A percentile compares a stretch with the other conserved stretches of the same genome.
These are phyloP conservation scores for Takifugu rubripes DNA, from an alignment of 2,797 vertebrate genomes.

Conservation along the genomic window DNA sequence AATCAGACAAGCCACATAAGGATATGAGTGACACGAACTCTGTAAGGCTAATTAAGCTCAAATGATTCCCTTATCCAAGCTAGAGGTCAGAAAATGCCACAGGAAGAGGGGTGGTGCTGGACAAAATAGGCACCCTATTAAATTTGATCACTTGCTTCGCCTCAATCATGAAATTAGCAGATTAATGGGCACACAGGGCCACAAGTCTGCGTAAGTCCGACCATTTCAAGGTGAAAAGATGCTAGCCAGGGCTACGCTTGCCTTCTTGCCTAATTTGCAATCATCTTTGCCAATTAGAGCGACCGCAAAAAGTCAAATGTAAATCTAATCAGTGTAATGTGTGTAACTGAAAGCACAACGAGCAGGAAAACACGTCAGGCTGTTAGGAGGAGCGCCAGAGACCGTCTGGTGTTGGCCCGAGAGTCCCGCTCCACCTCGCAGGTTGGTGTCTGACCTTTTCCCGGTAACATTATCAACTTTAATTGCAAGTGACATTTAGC, in stretches of 20 bases:
- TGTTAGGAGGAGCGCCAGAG: constrained; percentile 62
- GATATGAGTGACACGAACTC: constrained; percentile 62
- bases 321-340: constrained; percentile 79
- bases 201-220: constrained; percentile 45
- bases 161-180: constrained; percentile 70
- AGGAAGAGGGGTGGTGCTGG: constrained; percentile 41
- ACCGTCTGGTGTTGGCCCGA: constrained; percentile 42
- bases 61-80: constrained; percentile 62
- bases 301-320: constrained; percentile 73
- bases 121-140: constrained; percentile 65
- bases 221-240: constrained; percentile 77
- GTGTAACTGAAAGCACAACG: constrained; percentile 79
- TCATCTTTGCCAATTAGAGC: constrained; percentile 79
- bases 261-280: constrained; percentile 73
- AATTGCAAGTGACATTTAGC: constrained; percentile 82
- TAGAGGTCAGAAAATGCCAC: constrained; percentile 73
- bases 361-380: constrained; percentile 66
- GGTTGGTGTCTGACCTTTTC: constrained; percentile 76
- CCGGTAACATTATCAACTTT: constrained; percentile 75
- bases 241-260: constrained; percentile 42
- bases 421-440: constrained; percentile 45
- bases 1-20: constrained; percentile 56
- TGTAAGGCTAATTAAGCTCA: constrained; percentile 66
- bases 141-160: constrained; percentile 70
- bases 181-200: constrained; percentile 54